Base-by-base conservation (phyloP, 37 sponge, comb jelly and placozoan genomes). In the Crambe crambe region DNA sequence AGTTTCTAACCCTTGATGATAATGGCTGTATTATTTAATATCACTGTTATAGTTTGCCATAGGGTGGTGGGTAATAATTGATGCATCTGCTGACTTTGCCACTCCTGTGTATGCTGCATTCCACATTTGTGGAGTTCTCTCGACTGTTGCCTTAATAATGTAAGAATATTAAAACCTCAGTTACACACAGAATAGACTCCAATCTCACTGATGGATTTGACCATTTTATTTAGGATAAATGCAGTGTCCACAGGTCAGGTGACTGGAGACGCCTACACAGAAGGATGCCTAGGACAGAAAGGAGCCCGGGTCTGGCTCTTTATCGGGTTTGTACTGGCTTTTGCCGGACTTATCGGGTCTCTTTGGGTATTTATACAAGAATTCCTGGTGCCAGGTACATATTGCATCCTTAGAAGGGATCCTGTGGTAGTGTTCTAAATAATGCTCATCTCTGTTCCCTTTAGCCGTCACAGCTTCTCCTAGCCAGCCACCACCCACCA, bases 1-100 rank as follows among this genome's bases (percentile, higher is more conserved):
- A 40, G 42, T 76, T 39, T n/a, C n/a, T 43, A 35, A 57, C 5
- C 41, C 71, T 36, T 81, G 10, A 37, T 44, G 56, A 31, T 42
- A 1, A 5, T 65, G 37, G 17, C 44, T 21, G 17, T 65, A 23
- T 72, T 72, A 23, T 41, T 10, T 60, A 5, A 42, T 61, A 27
- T 73, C 27, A 37, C 26, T 29, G 8, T 8, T 61, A 42, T 70
- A 92, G 91, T 95, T 95, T 85, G 77, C 91, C 26, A 30, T 89
- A 37, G 95, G 95, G 1, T 95, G 95, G 95, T 95, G 95, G 95
- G 64, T 91, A 17, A 87, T 86, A 35, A 95, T 95, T 86, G 95
- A 95, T 76, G 86, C 83, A 17, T 74, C 76, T 58, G 91, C 70
- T 23, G 75, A 83, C 0, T 58, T 85, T 42, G 65, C 87, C 0